These are phyloP conservation scores for Malurus alboscapulatus DNA, from an alignment of 2,113 vertebrate genomes.

Conservation along the genomic window DNA sequence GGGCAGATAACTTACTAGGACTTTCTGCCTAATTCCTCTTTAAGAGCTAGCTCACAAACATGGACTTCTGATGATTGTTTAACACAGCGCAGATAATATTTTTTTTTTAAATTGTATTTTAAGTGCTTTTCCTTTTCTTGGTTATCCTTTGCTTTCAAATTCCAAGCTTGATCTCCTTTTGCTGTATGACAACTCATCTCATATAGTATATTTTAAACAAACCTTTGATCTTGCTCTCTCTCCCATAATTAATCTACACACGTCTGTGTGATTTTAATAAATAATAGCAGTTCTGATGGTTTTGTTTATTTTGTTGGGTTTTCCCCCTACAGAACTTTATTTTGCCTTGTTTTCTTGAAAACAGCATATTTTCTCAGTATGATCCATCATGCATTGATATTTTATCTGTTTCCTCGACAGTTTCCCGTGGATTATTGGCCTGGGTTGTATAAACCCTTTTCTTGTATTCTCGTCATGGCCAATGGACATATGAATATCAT, in stretches of 20 bases:
- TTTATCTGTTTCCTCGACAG: background rate
- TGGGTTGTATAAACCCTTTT: background rate
- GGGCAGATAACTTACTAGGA: background rate
- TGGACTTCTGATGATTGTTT: background rate
- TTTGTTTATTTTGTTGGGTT: background rate
- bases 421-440: background rate
- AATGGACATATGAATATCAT: background rate
- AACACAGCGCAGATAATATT: background rate
- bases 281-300: background rate
- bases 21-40: background rate
- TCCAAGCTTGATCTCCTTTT: background rate
- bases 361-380: background rate
- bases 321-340: background rate
- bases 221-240: background rate
- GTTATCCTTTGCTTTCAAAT: constrained; percentile 11
- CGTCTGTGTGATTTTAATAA: background rate
- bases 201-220: background rate
- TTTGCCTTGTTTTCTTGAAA: background rate
- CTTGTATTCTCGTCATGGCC: background rate
- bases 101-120: background rate
- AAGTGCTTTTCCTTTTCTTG: constrained; percentile 12
- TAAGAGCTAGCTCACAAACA: background rate
- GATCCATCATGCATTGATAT: background rate
- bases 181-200: background rate
- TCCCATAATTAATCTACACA: background rate